Percentiles rank a stretch among this genome's conserved stretches.
phyloP scores from a whole-genome alignment of 2,797 vertebrate species.

The Carduelis carduelis region DNA sequence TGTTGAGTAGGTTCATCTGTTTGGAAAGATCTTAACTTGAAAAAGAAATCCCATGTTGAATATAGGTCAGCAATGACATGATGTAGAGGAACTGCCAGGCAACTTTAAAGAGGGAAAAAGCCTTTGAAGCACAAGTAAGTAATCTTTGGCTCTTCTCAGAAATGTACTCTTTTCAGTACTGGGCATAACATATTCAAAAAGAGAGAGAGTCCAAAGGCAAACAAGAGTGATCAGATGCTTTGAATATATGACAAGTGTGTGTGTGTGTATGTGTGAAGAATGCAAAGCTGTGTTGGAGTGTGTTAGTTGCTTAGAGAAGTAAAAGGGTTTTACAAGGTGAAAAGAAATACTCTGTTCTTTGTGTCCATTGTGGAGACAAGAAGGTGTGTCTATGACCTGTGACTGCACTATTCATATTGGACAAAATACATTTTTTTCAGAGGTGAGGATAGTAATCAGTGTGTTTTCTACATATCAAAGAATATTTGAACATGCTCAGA shows the following conservation, averaged over 20 bases:
- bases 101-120: not conserved
- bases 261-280: not conserved
- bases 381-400: not conserved
- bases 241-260: not conserved
- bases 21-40: not conserved
- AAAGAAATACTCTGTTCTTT: not conserved
- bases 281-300: not conserved
- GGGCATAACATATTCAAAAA: not conserved
- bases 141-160: not conserved
- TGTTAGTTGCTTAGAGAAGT: not conserved
- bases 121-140: not conserved
- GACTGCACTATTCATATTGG: not conserved
- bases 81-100: not conserved
- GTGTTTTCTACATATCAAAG: not conserved
- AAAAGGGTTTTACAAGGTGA: not conserved
- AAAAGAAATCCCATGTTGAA: not conserved
- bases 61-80: not conserved
- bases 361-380: not conserved
- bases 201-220: not conserved
- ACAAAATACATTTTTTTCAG: not conserved
- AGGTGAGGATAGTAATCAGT: not conserved
- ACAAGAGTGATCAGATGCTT: not conserved
- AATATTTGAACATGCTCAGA: not conserved
- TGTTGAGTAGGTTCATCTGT: not conserved
- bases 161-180: not conserved